phyloP scores from a whole-genome alignment of 2,113 vertebrate species.

The Neomonachus schauinslandi region DNA sequence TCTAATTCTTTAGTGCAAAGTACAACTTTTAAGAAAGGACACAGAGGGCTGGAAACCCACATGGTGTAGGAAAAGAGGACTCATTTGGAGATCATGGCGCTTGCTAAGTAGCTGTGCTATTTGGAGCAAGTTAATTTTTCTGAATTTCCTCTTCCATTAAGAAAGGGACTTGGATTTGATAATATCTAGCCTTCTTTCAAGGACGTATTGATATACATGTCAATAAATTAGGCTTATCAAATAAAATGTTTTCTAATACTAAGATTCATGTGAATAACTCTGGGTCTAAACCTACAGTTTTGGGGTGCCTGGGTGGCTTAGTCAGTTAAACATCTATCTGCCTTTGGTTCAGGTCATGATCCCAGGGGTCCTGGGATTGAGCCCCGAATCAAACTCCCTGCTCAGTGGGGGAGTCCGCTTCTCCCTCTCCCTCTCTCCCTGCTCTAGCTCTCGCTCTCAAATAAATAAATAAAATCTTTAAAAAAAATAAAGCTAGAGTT shows the following conservation, averaged over 20 bases:
- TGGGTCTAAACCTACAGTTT: no score
- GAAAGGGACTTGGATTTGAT: slow-evolving; percentile 37
- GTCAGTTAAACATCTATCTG: no score
- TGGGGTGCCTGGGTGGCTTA: no score
- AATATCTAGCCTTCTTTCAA: slow-evolving; percentile 48
- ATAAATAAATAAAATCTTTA: no score
- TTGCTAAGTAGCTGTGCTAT: slow-evolving; percentile 37
- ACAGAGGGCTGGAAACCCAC: not conserved
- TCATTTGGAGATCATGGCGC: not conserved
- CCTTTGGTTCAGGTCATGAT: no score
- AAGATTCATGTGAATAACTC: slow-evolving; percentile 38
- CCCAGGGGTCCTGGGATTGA: no score
- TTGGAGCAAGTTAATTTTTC: slow-evolving; percentile 63
- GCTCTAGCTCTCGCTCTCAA: no score
- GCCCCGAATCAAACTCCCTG: no score
- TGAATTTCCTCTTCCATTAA: slow-evolving; percentile 24
- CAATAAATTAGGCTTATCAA: slow-evolving; percentile 43
- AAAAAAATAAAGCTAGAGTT: not conserved
- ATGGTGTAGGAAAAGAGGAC: not conserved
- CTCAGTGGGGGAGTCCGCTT: no score
- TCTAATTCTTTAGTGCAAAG: slow-evolving; percentile 2
- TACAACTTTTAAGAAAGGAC: slow-evolving; percentile 50
- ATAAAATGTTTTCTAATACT: slow-evolving; percentile 47
- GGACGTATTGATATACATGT: not conserved
- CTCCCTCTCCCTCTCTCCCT: no score